Conservation (phyloP, 2,113 vertebrate genomes). For the Silurus meridionalis region DNA sequence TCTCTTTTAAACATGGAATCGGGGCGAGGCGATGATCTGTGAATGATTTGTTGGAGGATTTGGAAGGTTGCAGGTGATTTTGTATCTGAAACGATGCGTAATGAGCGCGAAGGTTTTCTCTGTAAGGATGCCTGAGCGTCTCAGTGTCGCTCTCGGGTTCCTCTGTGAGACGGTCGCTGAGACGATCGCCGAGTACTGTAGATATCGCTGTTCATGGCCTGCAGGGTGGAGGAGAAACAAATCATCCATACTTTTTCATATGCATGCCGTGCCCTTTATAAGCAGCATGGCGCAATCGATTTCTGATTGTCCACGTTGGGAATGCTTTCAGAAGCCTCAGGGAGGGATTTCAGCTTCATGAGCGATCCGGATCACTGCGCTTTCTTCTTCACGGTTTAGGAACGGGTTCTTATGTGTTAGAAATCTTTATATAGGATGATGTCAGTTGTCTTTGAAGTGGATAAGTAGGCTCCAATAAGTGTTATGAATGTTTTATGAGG, state of each 20-base stretch:
- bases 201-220: neutral
- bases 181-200: neutral
- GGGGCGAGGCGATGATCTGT: slow-evolving; percentile 18
- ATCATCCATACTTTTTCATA: slow-evolving; percentile 21
- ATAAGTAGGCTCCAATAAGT: too few relatives aligned
- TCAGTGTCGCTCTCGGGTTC: slow-evolving; percentile 2
- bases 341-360: neutral
- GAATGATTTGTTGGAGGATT: slow-evolving; percentile 41
- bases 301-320: neutral
- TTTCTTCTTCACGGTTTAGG: neutral
- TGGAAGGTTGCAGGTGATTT: slow-evolving; percentile 29
- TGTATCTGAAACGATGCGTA: slow-evolving; percentile 35
- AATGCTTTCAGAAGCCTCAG: slow-evolving; percentile 9
- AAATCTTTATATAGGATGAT: too few relatives aligned
- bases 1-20: slow-evolving; percentile 29
- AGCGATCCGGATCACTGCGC: neutral
- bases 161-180: neutral
- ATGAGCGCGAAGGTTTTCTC: slow-evolving; percentile 9
- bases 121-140: slow-evolving; percentile 34
- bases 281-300: slow-evolving; percentile 12
- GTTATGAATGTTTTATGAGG: too few relatives aligned
- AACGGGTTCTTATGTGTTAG: neutral
- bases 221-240: neutral
- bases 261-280: slow-evolving; percentile 29
- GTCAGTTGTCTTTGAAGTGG: too few relatives aligned